These are phyloP conservation scores for Sinocyclocheilus grahami DNA, from an alignment of 2,113 vertebrate species.

Conservation along the genomic window DNA sequence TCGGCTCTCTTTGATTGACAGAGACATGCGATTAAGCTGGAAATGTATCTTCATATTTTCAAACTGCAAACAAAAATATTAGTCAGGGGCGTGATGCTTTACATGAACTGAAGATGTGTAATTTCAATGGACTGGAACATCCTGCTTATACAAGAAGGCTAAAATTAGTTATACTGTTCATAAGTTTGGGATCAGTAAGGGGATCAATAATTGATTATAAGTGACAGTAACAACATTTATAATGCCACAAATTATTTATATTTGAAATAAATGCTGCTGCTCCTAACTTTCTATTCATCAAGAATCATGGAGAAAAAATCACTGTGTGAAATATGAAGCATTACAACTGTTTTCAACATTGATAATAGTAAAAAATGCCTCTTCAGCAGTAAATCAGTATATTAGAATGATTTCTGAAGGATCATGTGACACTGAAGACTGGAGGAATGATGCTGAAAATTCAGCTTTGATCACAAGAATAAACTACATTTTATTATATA, in stretches of 20 bases:
- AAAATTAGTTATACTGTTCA: background rate
- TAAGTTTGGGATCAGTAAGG: background rate
- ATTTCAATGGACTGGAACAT: background rate
- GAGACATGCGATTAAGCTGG: slow-evolving; percentile 84
- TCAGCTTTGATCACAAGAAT: background rate
- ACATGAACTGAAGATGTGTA: background rate
- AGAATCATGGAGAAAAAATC: too few relatives aligned
- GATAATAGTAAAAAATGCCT: too few relatives aligned
- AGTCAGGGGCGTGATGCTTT: background rate
- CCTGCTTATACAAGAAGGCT: background rate
- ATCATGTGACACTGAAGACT: background rate
- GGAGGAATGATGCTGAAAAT: background rate
- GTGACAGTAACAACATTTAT: too few relatives aligned
- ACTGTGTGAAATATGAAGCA: too few relatives aligned
- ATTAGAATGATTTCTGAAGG: background rate
- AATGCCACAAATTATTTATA: too few relatives aligned
- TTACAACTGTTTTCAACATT: too few relatives aligned
- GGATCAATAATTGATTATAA: background rate
- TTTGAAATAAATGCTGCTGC: too few relatives aligned
- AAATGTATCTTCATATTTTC: slow-evolving; percentile 90
- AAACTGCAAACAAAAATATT: slow-evolving; percentile 78
- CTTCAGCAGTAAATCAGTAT: too few relatives aligned
- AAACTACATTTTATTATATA: background rate
- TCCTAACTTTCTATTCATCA: too few relatives aligned
- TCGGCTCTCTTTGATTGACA: slow-evolving; percentile 84